These are phyloP conservation scores for Gadopsis marmoratus DNA, from an alignment of 2,797 vertebrate genomes.

Conservation along the genomic window DNA sequence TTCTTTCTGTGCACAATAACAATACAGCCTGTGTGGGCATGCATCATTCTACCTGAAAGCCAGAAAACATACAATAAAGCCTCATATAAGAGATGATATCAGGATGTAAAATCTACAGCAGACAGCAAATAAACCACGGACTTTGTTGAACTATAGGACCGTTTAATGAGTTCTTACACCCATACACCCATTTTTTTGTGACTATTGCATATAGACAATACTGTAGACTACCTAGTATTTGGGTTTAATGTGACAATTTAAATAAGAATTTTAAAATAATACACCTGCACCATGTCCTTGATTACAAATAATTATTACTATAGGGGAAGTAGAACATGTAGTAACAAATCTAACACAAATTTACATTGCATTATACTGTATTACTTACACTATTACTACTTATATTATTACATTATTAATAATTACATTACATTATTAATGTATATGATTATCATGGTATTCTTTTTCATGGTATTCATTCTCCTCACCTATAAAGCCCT, in stretches of 20 bases:
- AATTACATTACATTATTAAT: no score
- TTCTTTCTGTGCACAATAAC: not conserved
- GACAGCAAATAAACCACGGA: not conserved
- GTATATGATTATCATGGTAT: no score
- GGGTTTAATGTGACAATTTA: not conserved
- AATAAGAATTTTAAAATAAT: no score
- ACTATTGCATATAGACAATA: not conserved
- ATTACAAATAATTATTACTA: no score
- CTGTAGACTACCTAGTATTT: not conserved
- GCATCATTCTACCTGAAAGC: not conserved
- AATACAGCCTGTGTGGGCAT: not conserved
- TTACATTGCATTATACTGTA: not conserved
- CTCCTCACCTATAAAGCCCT: no score
- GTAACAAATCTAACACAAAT: not conserved
- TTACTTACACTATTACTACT: no score
- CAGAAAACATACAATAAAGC: not conserved
- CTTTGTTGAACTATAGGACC: not conserved
- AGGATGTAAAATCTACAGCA: not conserved
- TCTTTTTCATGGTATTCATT: no score
- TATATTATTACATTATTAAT: no score
- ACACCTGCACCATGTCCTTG: no score
- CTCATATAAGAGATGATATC: not conserved
- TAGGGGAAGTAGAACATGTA: no score
- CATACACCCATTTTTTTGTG: not conserved
- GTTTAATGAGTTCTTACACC: not conserved